These are phyloP conservation scores for Bagarius yarrelli DNA, from an alignment of 2,113 vertebrate species.

Conservation along the genomic window DNA sequence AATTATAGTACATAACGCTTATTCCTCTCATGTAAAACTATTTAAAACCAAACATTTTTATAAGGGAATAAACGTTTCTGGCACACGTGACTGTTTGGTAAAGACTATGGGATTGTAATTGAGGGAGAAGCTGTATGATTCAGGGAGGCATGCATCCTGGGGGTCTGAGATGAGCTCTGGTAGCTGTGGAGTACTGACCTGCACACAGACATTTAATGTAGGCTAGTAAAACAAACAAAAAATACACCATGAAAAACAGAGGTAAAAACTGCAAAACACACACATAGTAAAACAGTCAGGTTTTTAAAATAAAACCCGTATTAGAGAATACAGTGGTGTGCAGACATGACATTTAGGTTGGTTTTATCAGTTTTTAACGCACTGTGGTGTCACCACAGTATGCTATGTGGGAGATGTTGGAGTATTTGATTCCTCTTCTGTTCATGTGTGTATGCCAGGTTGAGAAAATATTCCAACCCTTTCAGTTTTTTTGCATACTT, in stretches of 20 bases:
- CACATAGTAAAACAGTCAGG: constrained; percentile 41
- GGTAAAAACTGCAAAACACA: constrained; percentile 62
- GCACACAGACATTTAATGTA: constrained; percentile 99
- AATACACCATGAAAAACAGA: constrained; percentile 90
- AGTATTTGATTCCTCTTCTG: not conserved
- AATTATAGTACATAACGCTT: no score
- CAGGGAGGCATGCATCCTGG: constrained; percentile 62
- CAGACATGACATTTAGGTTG: not conserved
- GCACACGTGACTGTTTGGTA: not conserved
- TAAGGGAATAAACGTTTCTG: not conserved
- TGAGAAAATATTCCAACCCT: not conserved
- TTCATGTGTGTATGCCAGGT: not conserved
- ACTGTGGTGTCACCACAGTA: not conserved
- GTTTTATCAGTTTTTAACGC: not conserved
- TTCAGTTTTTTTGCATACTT: not conserved
- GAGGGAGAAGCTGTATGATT: constrained; percentile 52
- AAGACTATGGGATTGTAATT: not conserved
- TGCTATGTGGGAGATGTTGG: not conserved
- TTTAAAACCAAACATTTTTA: no score
- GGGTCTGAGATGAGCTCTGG: constrained; percentile 78
- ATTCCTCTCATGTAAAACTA: no score
- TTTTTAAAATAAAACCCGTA: constrained; percentile 39
- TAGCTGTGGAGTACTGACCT: constrained; percentile 92
- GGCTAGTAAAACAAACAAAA: constrained; percentile 97
- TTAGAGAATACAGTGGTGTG: not conserved